Percentiles rank a stretch among this genome's conserved stretches.
Evolutionary conservation across 2,113 vertebrate species (phyloP).

Genomic region (Phaetusa simplex): DNA sequence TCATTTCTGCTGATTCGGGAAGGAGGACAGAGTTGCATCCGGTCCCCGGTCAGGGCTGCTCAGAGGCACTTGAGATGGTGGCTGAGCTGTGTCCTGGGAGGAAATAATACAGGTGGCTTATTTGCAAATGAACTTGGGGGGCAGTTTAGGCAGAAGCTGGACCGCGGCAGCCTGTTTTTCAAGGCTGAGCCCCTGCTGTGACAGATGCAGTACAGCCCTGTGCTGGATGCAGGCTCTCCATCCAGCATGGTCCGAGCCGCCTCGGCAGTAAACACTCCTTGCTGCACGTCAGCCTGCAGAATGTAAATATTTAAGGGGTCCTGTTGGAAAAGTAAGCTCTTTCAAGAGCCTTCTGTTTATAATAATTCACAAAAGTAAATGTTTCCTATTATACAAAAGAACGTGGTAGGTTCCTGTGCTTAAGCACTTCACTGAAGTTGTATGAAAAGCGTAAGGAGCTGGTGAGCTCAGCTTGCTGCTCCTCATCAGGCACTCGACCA

Average conservation of each 20-base stretch:
- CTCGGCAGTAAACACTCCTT: neutral
- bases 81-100: neutral
- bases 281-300: neutral
- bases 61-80: neutral
- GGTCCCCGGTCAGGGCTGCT: neutral
- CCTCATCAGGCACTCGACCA: neutral
- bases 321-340: constrained; percentile 33
- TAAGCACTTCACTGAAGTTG: neutral
- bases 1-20: neutral
- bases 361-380: constrained; percentile 44
- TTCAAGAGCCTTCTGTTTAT: constrained; percentile 64
- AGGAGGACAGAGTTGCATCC: neutral
- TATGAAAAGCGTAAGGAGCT: neutral
- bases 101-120: neutral
- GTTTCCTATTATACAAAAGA: constrained; percentile 10
- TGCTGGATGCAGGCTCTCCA: neutral
- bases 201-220: neutral
- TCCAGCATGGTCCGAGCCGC: neutral
- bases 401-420: constrained; percentile 10
- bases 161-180: neutral
- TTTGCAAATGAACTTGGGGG: neutral
- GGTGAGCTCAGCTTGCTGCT: neutral
- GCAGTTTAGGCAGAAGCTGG: neutral
- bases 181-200: neutral
- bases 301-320: constrained; percentile 65